phyloP scores from a whole-genome alignment of 2,797 vertebrate genomes.

The Rhadinocentrus ornatus region DNA sequence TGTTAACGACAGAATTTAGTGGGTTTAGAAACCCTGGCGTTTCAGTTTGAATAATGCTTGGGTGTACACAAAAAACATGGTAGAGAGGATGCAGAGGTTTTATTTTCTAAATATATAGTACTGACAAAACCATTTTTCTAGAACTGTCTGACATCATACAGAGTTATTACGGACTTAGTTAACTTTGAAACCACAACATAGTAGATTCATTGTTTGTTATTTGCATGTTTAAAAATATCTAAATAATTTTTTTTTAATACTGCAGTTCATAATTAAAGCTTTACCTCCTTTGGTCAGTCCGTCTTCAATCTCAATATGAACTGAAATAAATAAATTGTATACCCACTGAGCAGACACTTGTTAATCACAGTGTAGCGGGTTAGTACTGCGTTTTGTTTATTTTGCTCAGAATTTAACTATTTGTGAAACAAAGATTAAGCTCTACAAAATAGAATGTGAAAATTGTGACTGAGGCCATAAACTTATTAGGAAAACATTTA shows the following conservation, averaged over 20 bases:
- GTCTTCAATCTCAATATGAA: not conserved
- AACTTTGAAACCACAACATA: not conserved
- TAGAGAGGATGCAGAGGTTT: not conserved
- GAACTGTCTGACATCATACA: not conserved
- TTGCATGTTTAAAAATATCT: not conserved
- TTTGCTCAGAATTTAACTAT: not conserved
- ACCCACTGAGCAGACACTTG: not conserved
- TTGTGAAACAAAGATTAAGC: not conserved
- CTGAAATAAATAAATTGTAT: not conserved
- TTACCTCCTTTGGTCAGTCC: not conserved
- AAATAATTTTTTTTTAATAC: not conserved
- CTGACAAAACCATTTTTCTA: not conserved
- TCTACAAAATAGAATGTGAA: not conserved
- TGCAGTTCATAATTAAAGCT: not conserved
- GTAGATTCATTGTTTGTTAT: not conserved
- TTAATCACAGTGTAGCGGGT: not conserved
- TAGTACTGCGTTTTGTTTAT: not conserved
- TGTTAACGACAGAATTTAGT: not conserved
- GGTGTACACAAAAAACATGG: not conserved
- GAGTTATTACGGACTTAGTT: not conserved
- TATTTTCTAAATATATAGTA: not conserved
- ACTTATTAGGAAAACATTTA: not conserved
- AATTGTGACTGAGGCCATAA: not conserved
- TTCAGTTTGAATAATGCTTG: not conserved
- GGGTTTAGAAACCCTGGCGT: not conserved